A percentile compares a stretch with the other conserved stretches of the same genome.
These are phyloP conservation scores for Echinometra lucunter DNA, from an alignment of 53 echinoderm and acorn worm species.

Conservation along the genomic window DNA sequence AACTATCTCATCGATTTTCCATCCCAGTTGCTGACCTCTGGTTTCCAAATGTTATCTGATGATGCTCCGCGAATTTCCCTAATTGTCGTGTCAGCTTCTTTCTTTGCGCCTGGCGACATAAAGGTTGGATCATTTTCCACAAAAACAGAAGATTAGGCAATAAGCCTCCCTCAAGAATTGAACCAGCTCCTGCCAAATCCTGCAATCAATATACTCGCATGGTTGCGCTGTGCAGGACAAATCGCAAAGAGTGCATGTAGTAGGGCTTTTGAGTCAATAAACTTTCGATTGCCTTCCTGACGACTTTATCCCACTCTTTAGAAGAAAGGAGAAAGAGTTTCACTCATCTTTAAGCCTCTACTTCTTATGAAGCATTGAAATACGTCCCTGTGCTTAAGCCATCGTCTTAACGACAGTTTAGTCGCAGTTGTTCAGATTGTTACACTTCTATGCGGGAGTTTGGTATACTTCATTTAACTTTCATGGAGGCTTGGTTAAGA, in stretches of 20 bases:
- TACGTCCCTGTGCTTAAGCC: slow-evolving; percentile 13
- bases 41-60: neutral
- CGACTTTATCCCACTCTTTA: slow-evolving; percentile 43
- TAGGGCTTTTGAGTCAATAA: slow-evolving; percentile 27
- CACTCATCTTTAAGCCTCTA: neutral
- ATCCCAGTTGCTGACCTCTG: slow-evolving; percentile 9
- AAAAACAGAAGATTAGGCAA: slow-evolving; percentile 54
- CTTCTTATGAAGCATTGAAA: neutral
- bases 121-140: neutral
- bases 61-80: neutral
- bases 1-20: neutral
- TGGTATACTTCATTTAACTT: slow-evolving; percentile 49
- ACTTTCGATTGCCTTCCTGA: slow-evolving; percentile 58
- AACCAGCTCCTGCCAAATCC: neutral
- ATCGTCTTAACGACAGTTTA: slow-evolving; percentile 39
- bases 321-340: neutral
- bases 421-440: slow-evolving; percentile 43
- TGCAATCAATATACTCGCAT: slow-evolving; percentile 51
- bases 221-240: slow-evolving; percentile 35
- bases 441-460: neutral
- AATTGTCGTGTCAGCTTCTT: slow-evolving; percentile 50
- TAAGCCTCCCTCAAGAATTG: slow-evolving; percentile 38
- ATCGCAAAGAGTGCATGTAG: slow-evolving; percentile 6
- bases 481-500: slow-evolving; percentile 22
- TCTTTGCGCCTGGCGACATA: slow-evolving; percentile 8